Evolutionary conservation across 2,113 vertebrate species (phyloP), one percentile per base, ranked within the genome.

Genomic region (Saimiri boliviensis): DNA sequence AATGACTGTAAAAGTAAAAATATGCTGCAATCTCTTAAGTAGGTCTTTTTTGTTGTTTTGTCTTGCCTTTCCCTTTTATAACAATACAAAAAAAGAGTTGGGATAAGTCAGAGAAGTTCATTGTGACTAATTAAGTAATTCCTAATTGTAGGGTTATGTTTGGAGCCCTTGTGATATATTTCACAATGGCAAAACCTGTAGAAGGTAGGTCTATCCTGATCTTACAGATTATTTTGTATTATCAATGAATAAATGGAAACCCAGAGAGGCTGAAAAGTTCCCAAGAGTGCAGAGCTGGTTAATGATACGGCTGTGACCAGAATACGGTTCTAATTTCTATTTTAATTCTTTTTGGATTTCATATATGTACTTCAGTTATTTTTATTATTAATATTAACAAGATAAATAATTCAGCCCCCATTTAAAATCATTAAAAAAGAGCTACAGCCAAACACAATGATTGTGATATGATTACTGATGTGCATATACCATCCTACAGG

Each of bases 91-190:
- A 68, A 42, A 82, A 17, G 11, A 92, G 19, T 49, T 40, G 21
- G 70, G 85, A 35, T 68, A 63, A 89, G 19, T 84, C n/a, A 76
- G 54, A 63, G n/a, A 84, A 86, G 17, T 84, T 86, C 23, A 32
- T 63, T 94, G n/a, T 85, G 71, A n/a, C 66, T 82, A 84, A 86
- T 68, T 73, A 84, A 45, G 23, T 92, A 81, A 76, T 91, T 74
- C 21, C 21, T 86, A 82, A 40, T 12, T 91, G 85, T 52, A 42
- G 21, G 4, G 68, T 89, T 95, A 93, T 63, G 12, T 83, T 91
- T 82, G 47, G 14, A 86, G 45, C 35, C 10, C 42, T 37, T 58
- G 19, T 35, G 9, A 25, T 42, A n/a, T 95, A 37, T 0, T 35
- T 66, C 87, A 93, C 79, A 54, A 88, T 71, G 37, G 52, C 76